phyloP scores from a whole-genome alignment of 2,888 invertebrate genomes.

The Lasius platythorax region DNA sequence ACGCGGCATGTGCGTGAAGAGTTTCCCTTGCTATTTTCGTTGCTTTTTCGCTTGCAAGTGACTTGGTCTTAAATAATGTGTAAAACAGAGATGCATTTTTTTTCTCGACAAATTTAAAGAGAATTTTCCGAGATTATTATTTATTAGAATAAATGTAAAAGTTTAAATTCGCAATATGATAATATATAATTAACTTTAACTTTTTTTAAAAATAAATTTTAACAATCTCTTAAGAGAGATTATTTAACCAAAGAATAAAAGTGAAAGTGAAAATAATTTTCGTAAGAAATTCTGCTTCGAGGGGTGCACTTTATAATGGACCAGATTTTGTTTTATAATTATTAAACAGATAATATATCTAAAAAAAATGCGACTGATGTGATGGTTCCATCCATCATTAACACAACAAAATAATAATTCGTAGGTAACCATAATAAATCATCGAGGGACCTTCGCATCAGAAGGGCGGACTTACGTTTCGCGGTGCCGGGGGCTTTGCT shows the following conservation, averaged over 20 bases:
- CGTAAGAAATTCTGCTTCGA: background rate
- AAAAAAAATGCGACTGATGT: background rate
- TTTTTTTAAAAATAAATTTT: background rate
- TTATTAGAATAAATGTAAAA: background rate
- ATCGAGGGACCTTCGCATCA: conserved; percentile 39
- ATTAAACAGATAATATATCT: background rate
- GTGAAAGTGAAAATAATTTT: background rate
- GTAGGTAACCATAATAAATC: conserved; percentile 38
- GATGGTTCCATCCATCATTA: background rate
- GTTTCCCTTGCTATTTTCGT: conserved; percentile 32
- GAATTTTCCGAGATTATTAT: background rate
- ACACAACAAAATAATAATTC: conserved; percentile 40
- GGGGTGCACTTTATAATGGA: background rate
- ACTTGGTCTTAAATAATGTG: background rate
- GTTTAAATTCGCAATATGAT: background rate
- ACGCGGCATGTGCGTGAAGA: conserved; percentile 25
- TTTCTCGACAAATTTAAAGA: background rate
- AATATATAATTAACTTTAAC: background rate
- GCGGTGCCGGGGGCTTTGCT: conserved; percentile 65
- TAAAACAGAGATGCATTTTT: background rate
- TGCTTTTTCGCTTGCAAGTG: background rate
- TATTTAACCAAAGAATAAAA: background rate
- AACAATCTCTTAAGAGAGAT: background rate
- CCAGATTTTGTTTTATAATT: background rate
- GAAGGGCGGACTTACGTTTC: conserved; percentile 65